A percentile compares a stretch with the other conserved stretches of the same genome.
phyloP scores from a whole-genome alignment of 2,888 invertebrate species.

The Hyalella azteca region DNA sequence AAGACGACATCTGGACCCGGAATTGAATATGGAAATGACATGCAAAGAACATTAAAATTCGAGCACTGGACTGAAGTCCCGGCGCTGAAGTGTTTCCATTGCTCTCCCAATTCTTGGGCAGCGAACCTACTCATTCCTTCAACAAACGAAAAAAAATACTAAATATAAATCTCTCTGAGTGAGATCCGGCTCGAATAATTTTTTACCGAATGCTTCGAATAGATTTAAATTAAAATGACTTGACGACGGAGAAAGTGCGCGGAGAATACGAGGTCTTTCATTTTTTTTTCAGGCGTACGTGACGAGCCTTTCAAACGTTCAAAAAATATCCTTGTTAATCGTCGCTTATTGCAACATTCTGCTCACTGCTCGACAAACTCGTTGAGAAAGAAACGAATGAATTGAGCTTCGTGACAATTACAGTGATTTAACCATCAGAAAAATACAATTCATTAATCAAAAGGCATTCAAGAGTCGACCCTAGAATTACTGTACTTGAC shows the following conservation, averaged over 20 bases:
- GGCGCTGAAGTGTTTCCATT: slow-evolving; percentile 5
- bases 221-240: slow-evolving; percentile 9
- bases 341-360: background rate
- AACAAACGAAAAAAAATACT: background rate
- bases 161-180: slow-evolving; percentile 11
- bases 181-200: background rate
- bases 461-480: slow-evolving; percentile 14
- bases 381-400: slow-evolving; percentile 22
- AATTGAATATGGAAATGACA: slow-evolving; percentile 33
- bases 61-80: background rate
- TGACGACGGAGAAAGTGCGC: background rate
- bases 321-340: background rate
- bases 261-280: slow-evolving; percentile 3
- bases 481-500: too few species aligned
- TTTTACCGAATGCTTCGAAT: background rate
- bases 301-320: slow-evolving; percentile 17
- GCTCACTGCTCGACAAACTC: slow-evolving; percentile 6
- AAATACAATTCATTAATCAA: background rate
- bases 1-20: slow-evolving; percentile 29
- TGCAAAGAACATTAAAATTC: slow-evolving; percentile 36
- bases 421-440: slow-evolving; percentile 20
- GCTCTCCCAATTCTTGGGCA: slow-evolving; percentile 20
- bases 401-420: slow-evolving; percentile 28
- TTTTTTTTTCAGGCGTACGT: too few species aligned
- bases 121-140: slow-evolving; percentile 6